Evolutionary conservation across 2,888 invertebrate species (phyloP).

Genomic region (Oligia latruncula): DNA sequence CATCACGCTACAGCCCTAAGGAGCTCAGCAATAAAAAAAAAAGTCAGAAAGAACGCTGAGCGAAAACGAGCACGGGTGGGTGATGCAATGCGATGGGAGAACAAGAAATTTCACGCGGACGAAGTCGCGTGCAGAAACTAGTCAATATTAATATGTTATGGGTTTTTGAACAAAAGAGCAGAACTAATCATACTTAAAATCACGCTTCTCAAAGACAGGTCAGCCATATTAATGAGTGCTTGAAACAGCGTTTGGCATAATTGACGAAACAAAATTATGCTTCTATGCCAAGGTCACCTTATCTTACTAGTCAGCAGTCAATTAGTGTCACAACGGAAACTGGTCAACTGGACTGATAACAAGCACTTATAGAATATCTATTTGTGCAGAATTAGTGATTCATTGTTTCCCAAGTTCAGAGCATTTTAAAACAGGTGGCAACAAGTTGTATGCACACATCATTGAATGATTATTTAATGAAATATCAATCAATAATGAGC

Average conservation of each 20-base stretch:
- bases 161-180: conserved; percentile 1
- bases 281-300: conserved; percentile 67
- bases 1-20: not conserved
- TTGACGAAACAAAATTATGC: conserved; percentile 49
- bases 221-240: conserved; percentile 23
- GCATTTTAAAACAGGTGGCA: conserved; percentile 7
- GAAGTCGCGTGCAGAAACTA: not conserved
- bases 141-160: not conserved
- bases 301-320: conserved; percentile 57
- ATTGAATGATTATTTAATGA: not conserved
- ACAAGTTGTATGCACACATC: conserved; percentile 4
- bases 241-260: conserved; percentile 43
- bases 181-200: conserved; percentile 16
- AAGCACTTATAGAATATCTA: conserved; percentile 53
- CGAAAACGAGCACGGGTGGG: not conserved
- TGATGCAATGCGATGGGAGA: not conserved
- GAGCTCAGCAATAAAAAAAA: not conserved
- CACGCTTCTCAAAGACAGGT: conserved; percentile 4
- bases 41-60: not conserved
- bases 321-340: conserved; percentile 72
- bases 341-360: conserved; percentile 71
- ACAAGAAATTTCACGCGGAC: not conserved
- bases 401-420: conserved; percentile 23
- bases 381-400: conserved; percentile 42
- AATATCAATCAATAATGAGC: not conserved